These are phyloP conservation scores for Troides helena DNA, from an alignment of 2,888 invertebrate species.

Conservation along the genomic window DNA sequence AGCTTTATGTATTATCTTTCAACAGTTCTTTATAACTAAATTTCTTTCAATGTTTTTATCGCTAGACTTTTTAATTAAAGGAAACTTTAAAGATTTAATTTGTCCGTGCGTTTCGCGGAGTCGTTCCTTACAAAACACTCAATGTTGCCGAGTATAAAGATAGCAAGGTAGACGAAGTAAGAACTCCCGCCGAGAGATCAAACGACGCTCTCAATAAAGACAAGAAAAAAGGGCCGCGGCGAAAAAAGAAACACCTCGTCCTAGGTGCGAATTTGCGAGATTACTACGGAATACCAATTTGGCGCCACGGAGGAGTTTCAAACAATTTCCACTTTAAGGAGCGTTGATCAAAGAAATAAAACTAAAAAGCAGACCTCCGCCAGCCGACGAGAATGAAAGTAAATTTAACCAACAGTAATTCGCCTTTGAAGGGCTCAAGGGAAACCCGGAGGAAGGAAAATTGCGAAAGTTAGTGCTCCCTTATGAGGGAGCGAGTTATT, in stretches of 20 bases:
- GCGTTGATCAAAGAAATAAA: constrained; percentile 77
- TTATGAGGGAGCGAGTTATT: constrained; percentile 66
- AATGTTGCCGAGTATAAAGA: constrained; percentile 1
- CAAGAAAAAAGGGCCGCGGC: constrained; percentile 26
- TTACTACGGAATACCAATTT: constrained; percentile 73
- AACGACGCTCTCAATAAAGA: constrained; percentile 33
- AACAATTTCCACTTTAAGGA: constrained; percentile 73
- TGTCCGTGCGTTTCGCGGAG: neutral
- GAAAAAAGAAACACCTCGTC: constrained; percentile 34
- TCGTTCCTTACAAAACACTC: constrained; percentile 1
- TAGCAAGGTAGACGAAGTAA: constrained; percentile 21
- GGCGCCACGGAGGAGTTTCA: constrained; percentile 59
- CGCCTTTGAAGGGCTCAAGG: constrained; percentile 71
- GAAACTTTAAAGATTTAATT: too few relatives aligned
- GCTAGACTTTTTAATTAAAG: too few relatives aligned
- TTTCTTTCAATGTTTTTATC: too few relatives aligned
- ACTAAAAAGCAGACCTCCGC: constrained; percentile 70
- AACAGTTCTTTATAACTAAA: too few relatives aligned
- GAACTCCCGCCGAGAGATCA: constrained; percentile 32
- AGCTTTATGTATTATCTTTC: too few relatives aligned
- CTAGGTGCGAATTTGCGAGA: constrained; percentile 70
- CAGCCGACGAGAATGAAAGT: constrained; percentile 66
- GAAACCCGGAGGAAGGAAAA: constrained; percentile 67
- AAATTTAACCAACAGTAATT: constrained; percentile 78
- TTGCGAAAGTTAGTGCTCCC: constrained; percentile 76